phyloP scores from a whole-genome alignment of 2,888 invertebrate species.

The Bibio marci region DNA sequence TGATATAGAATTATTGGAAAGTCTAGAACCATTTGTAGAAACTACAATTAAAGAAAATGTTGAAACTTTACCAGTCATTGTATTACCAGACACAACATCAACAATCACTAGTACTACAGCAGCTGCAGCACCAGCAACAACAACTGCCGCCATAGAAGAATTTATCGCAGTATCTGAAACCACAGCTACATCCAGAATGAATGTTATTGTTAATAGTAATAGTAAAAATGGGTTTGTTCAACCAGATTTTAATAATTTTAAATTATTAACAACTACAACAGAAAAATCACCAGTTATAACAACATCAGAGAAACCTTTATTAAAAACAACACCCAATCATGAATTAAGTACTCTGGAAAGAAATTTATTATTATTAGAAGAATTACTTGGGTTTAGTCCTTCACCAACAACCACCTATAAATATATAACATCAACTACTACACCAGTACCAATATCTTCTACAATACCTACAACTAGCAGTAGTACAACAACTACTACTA shows the following conservation, averaged over 20 bases:
- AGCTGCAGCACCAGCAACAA: too few relatives aligned
- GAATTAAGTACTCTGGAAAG: constrained; percentile 11
- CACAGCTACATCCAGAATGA: not conserved
- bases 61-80: too few relatives aligned
- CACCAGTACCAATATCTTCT: not conserved
- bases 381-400: too few relatives aligned
- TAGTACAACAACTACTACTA: constrained; percentile 11
- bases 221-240: too few relatives aligned
- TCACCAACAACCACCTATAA: constrained; percentile 13
- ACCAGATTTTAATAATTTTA: too few relatives aligned
- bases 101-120: constrained; percentile 27
- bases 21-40: too few relatives aligned
- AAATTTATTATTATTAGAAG: constrained; percentile 8
- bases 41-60: too few relatives aligned
- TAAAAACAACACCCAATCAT: not conserved
- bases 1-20: too few relatives aligned
- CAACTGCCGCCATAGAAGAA: too few relatives aligned
- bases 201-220: too few relatives aligned
- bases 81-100: too few relatives aligned
- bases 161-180: too few relatives aligned
- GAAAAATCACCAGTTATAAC: constrained; percentile 24
- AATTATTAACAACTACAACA: constrained; percentile 16
- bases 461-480: constrained; percentile 2
- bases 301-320: constrained; percentile 19
- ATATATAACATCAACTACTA: constrained; percentile 1